A percentile compares a stretch with the other conserved stretches of the same genome.
phyloP scores from a whole-genome alignment of 2,888 invertebrate genomes.

The Sarcophaga variegata region DNA sequence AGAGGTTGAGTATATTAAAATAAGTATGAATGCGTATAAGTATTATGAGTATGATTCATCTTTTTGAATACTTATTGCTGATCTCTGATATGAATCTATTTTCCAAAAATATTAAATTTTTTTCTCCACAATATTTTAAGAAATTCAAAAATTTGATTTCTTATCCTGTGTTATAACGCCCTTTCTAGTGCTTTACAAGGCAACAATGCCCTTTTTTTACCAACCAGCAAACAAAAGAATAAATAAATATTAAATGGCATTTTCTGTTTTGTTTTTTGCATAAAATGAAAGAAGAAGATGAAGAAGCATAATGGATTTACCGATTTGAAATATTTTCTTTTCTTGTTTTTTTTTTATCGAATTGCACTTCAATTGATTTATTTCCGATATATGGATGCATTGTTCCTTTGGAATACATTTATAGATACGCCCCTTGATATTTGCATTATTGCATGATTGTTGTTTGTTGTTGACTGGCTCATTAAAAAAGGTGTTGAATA shows the following conservation, averaged over 20 bases:
- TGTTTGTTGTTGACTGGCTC: slow-evolving; percentile 18
- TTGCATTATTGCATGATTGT: slow-evolving; percentile 66
- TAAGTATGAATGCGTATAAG: no score
- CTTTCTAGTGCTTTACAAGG: neutral
- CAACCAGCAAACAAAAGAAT: neutral
- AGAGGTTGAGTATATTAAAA: no score
- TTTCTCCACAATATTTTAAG: no score
- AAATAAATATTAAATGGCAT: neutral
- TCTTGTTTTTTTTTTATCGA: no score
- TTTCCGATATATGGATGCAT: slow-evolving; percentile 51
- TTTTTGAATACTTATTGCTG: no score
- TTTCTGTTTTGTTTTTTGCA: neutral
- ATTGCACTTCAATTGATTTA: slow-evolving; percentile 59
- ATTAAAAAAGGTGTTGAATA: slow-evolving; percentile 66
- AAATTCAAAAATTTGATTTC: neutral
- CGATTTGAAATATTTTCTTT: no score
- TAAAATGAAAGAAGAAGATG: neutral
- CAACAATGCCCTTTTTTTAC: neutral
- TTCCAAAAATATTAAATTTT: no score
- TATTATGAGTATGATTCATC: no score
- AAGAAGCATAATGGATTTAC: no score
- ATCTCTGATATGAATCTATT: no score
- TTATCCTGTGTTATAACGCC: neutral
- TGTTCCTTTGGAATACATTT: slow-evolving; percentile 36
- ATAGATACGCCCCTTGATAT: slow-evolving; percentile 63